These are phyloP conservation scores for Microctenopoma steveboyesi DNA, from an alignment of 2,797 vertebrate species.

Conservation along the genomic window DNA sequence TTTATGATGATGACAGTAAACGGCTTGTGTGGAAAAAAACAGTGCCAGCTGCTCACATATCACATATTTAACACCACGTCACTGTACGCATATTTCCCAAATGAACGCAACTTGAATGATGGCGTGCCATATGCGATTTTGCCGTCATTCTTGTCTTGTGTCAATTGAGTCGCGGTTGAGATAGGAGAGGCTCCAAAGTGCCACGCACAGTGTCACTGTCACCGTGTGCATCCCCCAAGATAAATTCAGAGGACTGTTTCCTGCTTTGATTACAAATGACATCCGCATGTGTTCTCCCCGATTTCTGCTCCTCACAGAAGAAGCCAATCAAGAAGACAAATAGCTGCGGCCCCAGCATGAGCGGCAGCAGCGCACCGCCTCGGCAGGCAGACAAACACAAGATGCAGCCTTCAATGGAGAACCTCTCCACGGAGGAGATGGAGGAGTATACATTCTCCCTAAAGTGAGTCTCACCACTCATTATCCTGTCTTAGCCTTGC, in stretches of 20 bases:
- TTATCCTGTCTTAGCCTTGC: conserved; percentile 54
- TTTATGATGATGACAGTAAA: conserved; percentile 82
- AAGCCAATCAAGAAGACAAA: conserved; percentile 84
- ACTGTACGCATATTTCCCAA: conserved; percentile 65
- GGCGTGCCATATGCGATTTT: conserved; percentile 74
- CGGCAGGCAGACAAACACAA: conserved; percentile 74
- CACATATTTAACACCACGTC: conserved; percentile 75
- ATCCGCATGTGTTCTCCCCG: conserved; percentile 78
- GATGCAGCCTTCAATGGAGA: conserved; percentile 63
- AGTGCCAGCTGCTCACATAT: conserved; percentile 76
- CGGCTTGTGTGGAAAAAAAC: conserved; percentile 71
- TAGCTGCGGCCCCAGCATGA: conserved; percentile 75
- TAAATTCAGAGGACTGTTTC: conserved; percentile 80
- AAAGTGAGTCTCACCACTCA: conserved; percentile 79
- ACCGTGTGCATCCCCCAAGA: conserved; percentile 79
- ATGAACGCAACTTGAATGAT: conserved; percentile 77
- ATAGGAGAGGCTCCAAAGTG: conserved; percentile 74
- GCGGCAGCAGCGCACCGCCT: conserved; percentile 68
- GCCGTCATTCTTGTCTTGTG: conserved; percentile 71
- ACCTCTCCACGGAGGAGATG: conserved; percentile 79
- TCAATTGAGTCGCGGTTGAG: conserved; percentile 72
- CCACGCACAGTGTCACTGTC: conserved; percentile 74
- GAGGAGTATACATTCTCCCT: conserved; percentile 84
- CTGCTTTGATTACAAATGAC: conserved; percentile 84
- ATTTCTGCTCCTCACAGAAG: conserved; percentile 82